Conservation (phyloP, 1,140 invertebrate species). For the Leptopilina boulardi region DNA sequence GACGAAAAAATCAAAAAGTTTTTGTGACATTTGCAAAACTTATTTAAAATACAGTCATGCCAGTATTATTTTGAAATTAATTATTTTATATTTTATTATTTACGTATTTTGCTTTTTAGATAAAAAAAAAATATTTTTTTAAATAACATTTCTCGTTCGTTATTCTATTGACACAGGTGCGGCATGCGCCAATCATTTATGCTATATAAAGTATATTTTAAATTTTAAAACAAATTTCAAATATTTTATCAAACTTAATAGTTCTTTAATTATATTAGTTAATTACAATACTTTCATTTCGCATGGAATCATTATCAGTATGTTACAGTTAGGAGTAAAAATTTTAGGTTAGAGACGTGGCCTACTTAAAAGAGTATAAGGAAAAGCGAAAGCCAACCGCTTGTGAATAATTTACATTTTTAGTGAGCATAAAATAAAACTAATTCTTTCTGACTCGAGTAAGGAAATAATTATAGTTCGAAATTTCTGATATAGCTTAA, state of each 20-base stretch:
- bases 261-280: neutral
- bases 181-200: too few relatives aligned
- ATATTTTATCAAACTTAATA: too few relatives aligned
- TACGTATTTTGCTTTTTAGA: neutral
- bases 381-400: conserved; percentile 11
- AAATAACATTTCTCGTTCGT: too few relatives aligned
- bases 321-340: neutral
- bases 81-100: neutral
- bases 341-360: conserved; percentile 13
- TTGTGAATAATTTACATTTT: conserved; percentile 5
- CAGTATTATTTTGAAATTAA: neutral
- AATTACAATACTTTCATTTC: neutral
- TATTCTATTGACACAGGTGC: too few relatives aligned
- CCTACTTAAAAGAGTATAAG: neutral
- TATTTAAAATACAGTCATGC: too few relatives aligned
- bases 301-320: neutral
- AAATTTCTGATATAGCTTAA: too few relatives aligned
- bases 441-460: too few relatives aligned
- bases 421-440: too few relatives aligned
- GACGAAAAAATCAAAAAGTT: too few relatives aligned
- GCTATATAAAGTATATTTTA: too few relatives aligned
- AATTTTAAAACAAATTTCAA: too few relatives aligned
- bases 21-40: neutral
- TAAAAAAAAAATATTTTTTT: neutral
- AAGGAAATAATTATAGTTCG: too few relatives aligned